Conservation (phyloP, 2,113 vertebrate genomes). For the Sinocyclocheilus anophthalmus region DNA sequence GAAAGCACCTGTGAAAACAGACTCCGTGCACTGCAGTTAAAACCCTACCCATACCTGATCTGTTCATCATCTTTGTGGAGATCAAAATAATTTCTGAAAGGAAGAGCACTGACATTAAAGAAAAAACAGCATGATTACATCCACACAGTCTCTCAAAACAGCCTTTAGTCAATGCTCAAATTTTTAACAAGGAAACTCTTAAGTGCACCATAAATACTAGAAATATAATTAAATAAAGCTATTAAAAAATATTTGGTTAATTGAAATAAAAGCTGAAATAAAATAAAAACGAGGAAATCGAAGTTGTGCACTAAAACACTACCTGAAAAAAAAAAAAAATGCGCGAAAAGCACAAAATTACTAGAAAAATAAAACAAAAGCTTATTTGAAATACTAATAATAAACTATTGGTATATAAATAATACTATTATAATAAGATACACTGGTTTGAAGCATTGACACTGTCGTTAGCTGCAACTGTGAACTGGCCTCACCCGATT, state of each 20-base stretch:
- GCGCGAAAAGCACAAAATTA: too few species aligned
- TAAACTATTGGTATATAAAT: too few species aligned
- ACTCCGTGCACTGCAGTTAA: constrained; percentile 2
- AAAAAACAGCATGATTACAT: not conserved
- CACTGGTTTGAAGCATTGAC: not conserved
- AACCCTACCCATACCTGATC: constrained; percentile 60
- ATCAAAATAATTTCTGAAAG: constrained; percentile 75
- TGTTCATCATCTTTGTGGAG: constrained; percentile 72
- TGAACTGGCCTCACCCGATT: not conserved
- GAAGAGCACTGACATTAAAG: constrained; percentile 49
- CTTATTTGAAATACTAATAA: too few species aligned
- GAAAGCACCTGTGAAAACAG: constrained; percentile 41
- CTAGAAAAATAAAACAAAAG: too few species aligned
- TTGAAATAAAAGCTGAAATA: not conserved
- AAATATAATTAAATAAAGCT: too few species aligned
- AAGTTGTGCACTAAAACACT: not conserved
- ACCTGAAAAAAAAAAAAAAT: not conserved
- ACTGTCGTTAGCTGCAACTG: not conserved
- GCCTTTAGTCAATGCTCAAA: not conserved
- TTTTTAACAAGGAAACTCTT: not conserved
- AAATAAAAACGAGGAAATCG: too few species aligned
- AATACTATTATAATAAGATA: not conserved
- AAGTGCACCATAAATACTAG: not conserved
- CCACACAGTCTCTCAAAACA: not conserved
- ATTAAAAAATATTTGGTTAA: not conserved